These are phyloP conservation scores for Procambarus clarkii DNA, from an alignment of 1,140 invertebrate species.

Conservation along the genomic window DNA sequence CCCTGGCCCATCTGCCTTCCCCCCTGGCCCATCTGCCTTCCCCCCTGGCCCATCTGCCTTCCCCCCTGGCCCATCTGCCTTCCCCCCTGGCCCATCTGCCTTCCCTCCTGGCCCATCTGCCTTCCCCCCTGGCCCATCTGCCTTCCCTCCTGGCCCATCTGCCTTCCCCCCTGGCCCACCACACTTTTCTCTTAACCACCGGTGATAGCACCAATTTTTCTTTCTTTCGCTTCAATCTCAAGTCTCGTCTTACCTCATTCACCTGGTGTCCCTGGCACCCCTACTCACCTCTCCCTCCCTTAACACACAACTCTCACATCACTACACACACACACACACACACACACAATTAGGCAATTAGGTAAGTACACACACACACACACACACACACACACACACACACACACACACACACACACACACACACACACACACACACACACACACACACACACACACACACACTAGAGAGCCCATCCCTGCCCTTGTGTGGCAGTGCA, in stretches of 20 bases:
- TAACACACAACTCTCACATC: background rate
- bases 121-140: too few relatives aligned
- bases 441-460: background rate
- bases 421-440: background rate
- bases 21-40: too few relatives aligned
- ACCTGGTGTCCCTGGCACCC: background rate
- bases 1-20: too few relatives aligned
- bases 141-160: too few relatives aligned
- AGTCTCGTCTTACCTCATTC: background rate
- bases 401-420: background rate
- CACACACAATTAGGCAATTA: too few relatives aligned
- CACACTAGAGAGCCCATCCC: too few relatives aligned
- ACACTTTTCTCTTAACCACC: background rate
- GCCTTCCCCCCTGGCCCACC: too few relatives aligned
- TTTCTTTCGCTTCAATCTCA: background rate
- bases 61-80: too few relatives aligned
- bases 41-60: too few relatives aligned
- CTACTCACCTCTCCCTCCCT: background rate
- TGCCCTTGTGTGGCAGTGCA: too few relatives aligned
- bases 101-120: too few relatives aligned
- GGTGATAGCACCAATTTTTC: background rate
- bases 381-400: background rate
- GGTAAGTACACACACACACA: background rate
- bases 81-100: too few relatives aligned
- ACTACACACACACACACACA: background rate